phyloP scores from a whole-genome alignment of 1,140 invertebrate genomes.

The Danaus plexippus region DNA sequence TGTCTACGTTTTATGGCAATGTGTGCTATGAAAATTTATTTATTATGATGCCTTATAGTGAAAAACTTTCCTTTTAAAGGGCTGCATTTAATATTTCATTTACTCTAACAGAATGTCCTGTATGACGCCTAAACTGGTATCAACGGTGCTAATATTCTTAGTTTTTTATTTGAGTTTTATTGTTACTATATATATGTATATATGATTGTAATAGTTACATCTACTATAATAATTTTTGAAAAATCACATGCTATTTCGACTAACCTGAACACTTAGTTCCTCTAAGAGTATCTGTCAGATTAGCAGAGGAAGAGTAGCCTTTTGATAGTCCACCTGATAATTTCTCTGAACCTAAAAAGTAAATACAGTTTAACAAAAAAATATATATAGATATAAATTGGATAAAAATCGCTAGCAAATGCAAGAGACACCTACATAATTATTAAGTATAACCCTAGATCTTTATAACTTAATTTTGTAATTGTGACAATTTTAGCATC shows the following conservation, averaged over 20 bases:
- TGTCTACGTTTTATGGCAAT: slow-evolving; percentile 8
- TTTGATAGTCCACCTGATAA: slow-evolving; percentile 55
- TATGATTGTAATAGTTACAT: neutral
- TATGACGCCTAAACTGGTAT: too few relatives aligned
- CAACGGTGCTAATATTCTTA: too few relatives aligned
- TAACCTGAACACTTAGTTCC: slow-evolving; percentile 67
- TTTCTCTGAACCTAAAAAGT: slow-evolving; percentile 59
- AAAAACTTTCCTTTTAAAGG: neutral
- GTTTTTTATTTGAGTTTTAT: too few relatives aligned
- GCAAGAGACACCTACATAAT: too few relatives aligned
- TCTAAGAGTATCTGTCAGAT: slow-evolving; percentile 60
- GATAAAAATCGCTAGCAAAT: too few relatives aligned
- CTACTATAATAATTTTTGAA: neutral
- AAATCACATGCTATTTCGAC: slow-evolving; percentile 16
- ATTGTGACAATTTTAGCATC: too few relatives aligned
- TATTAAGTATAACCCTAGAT: too few relatives aligned
- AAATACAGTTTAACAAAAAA: slow-evolving; percentile 2
- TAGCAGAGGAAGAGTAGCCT: slow-evolving; percentile 51
- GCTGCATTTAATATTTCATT: too few relatives aligned
- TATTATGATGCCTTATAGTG: neutral
- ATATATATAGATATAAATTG: slow-evolving; percentile 4
- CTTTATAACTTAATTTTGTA: too few relatives aligned
- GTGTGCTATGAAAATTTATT: slow-evolving; percentile 5
- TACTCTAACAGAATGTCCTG: too few relatives aligned
- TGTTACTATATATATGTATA: neutral